phyloP scores from a whole-genome alignment of 2,888 invertebrate species.

The Pogonocherus hispidulus region DNA sequence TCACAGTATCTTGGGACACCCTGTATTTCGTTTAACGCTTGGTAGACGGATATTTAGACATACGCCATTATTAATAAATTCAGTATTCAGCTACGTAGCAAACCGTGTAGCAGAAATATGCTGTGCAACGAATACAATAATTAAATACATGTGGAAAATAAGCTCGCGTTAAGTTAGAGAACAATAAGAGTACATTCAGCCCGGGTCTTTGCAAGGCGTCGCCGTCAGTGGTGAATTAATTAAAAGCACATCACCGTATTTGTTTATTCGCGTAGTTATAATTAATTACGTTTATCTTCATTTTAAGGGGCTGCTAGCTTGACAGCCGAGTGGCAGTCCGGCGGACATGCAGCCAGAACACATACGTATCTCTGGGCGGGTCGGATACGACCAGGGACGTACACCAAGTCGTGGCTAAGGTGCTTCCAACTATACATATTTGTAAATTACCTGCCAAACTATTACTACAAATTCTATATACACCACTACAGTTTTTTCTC shows the following conservation, averaged over 20 bases:
- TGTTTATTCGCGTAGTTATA: constrained; percentile 24
- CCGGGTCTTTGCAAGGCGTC: constrained; percentile 1
- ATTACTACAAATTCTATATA: no score
- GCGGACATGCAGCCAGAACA: constrained; percentile 20
- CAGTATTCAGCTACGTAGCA: no score
- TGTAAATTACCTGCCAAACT: no score
- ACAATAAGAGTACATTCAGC: constrained; percentile 13
- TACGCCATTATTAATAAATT: no score
- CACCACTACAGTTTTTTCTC: no score
- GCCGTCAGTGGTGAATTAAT: constrained; percentile 14
- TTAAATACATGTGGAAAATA: constrained; percentile 4
- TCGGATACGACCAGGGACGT: no score
- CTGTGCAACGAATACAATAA: neutral
- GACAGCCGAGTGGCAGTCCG: neutral
- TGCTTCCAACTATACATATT: no score
- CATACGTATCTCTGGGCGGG: neutral
- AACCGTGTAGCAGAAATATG: neutral
- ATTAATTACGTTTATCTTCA: constrained; percentile 30
- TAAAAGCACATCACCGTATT: constrained; percentile 28
- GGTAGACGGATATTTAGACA: no score
- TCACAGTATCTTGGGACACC: no score
- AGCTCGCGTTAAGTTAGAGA: constrained; percentile 4
- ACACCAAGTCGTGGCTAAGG: no score
- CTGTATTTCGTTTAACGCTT: no score
- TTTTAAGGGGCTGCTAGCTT: constrained; percentile 22